These are phyloP conservation scores for Ericerus pela DNA, from an alignment of 1,140 invertebrate genomes.

Conservation along the genomic window DNA sequence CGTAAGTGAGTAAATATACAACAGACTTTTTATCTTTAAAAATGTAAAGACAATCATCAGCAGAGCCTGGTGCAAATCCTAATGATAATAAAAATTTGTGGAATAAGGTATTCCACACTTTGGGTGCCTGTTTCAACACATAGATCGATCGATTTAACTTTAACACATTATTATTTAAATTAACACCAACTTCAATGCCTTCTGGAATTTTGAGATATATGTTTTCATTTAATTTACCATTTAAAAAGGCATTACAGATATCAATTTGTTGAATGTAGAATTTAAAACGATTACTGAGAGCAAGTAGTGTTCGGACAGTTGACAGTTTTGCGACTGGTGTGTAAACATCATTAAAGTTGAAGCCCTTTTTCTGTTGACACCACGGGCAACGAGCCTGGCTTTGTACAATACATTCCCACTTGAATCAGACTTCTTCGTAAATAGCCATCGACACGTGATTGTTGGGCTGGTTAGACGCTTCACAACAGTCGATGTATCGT, in stretches of 20 bases:
- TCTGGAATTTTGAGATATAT: constrained; percentile 12
- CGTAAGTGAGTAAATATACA: too few relatives aligned
- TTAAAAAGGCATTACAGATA: constrained; percentile 10
- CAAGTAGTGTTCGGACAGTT: constrained; percentile 3
- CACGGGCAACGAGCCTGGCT: constrained; percentile 23
- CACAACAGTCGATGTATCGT: constrained; percentile 30
- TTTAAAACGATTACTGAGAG: not conserved
- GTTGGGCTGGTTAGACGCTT: constrained; percentile 22
- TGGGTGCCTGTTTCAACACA: too few relatives aligned
- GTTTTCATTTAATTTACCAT: constrained; percentile 22
- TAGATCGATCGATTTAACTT: too few relatives aligned
- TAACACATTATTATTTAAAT: too few relatives aligned
- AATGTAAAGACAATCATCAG: too few relatives aligned
- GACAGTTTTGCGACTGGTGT: constrained; percentile 20
- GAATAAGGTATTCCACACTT: too few relatives aligned
- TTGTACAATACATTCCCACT: too few relatives aligned
- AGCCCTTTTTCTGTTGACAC: constrained; percentile 18
- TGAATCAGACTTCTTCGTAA: constrained; percentile 12
- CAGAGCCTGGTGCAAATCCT: too few relatives aligned
- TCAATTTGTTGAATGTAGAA: constrained; percentile 14
- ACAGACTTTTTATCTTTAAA: too few relatives aligned
- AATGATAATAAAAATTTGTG: too few relatives aligned
- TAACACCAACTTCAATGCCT: too few relatives aligned
- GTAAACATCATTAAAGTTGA: constrained; percentile 19
- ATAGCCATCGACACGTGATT: constrained; percentile 21